Percentiles rank a stretch among this genome's conserved stretches.
phyloP scores from a whole-genome alignment of 2,113 vertebrate species.

The Antechinus flavipes region DNA sequence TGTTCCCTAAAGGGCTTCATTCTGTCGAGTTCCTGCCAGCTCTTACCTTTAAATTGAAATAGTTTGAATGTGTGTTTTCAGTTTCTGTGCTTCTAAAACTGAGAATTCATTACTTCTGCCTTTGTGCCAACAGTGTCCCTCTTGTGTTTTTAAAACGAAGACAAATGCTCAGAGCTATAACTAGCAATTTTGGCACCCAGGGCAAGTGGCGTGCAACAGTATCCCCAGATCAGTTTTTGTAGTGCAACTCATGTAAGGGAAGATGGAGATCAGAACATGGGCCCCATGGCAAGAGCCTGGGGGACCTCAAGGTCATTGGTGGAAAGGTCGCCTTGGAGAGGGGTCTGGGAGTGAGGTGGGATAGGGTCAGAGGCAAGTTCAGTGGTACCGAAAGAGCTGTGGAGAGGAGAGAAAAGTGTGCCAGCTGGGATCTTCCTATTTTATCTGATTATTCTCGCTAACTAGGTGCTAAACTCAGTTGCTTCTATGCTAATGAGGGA shows the following conservation, averaged over 20 bases:
- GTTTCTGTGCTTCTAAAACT: conserved; percentile 67
- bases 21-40: conserved; percentile 72
- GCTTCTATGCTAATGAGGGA: neutral
- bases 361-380: neutral
- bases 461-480: neutral
- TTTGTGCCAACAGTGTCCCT: conserved; percentile 49
- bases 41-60: conserved; percentile 66
- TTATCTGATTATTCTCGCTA: neutral
- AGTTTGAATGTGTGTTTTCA: conserved; percentile 55
- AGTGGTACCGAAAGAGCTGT: neutral
- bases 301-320: neutral
- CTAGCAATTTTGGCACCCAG: neutral
- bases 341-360: neutral
- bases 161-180: conserved; percentile 18
- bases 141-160: conserved; percentile 64
- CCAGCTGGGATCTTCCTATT: neutral
- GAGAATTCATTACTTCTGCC: conserved; percentile 65
- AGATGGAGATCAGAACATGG: neutral
- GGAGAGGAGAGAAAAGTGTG: neutral
- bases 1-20: conserved; percentile 65
- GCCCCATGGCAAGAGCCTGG: neutral
- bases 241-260: neutral
- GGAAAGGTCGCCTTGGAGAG: neutral
- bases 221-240: neutral
- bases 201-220: neutral